A percentile compares a stretch with the other conserved stretches of the same genome.
Conservation (phyloP, 1,140 invertebrate genomes). For the Lasioglossum albipes region DNA sequence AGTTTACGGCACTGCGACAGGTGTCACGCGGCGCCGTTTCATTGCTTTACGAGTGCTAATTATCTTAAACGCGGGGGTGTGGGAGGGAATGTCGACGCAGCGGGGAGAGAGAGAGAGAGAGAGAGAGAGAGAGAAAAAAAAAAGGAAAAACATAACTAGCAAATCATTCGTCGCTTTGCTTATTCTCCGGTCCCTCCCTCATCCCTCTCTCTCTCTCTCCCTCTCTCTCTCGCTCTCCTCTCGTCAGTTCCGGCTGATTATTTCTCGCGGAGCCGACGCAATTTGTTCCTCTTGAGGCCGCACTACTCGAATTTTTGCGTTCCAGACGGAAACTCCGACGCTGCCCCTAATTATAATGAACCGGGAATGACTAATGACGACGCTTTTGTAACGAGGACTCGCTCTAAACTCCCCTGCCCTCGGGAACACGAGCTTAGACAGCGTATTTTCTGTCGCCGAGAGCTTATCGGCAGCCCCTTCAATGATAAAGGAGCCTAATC, state of each 20-base stretch:
- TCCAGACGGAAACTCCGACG: not conserved
- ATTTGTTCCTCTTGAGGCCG: slow-evolving; percentile 10
- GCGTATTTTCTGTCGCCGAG: too few relatives aligned
- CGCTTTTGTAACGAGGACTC: too few relatives aligned
- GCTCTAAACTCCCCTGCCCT: too few relatives aligned
- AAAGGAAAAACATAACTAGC: slow-evolving; percentile 20
- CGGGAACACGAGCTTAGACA: too few relatives aligned
- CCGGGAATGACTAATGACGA: slow-evolving; percentile 2
- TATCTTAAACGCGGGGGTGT: slow-evolving; percentile 49
- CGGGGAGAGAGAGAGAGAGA: not conserved
- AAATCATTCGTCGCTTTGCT: slow-evolving; percentile 18
- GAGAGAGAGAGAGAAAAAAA: too few relatives aligned
- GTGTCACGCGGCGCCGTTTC: slow-evolving; percentile 63
- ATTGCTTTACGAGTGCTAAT: slow-evolving; percentile 62
- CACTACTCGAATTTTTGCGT: not conserved
- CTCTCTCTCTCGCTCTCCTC: too few relatives aligned
- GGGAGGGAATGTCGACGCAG: slow-evolving; percentile 35
- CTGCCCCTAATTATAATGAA: not conserved
- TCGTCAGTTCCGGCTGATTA: not conserved
- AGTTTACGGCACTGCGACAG: slow-evolving; percentile 62
- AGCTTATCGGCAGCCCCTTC: too few relatives aligned
- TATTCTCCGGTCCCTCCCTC: not conserved
- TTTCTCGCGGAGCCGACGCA: not conserved
- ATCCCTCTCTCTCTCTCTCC: not conserved
- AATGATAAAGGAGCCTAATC: too few relatives aligned